These are phyloP conservation scores for Meandrina meandrites DNA, from an alignment of 92 coral and sea anemone genomes.

Conservation along the genomic window DNA sequence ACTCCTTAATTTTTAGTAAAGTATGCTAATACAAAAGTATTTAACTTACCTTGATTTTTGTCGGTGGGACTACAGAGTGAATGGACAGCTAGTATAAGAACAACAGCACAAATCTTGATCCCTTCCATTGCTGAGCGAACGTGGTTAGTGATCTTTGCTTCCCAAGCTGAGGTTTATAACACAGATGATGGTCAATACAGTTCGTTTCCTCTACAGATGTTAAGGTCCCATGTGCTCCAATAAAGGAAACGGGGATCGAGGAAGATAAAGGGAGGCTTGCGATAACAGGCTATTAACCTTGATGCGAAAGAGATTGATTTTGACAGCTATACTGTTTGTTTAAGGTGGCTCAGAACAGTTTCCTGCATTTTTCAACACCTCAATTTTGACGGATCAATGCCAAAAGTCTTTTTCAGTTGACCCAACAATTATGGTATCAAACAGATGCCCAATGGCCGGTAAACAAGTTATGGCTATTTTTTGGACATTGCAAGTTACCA, in stretches of 20 bases:
- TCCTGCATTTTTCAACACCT: too few relatives aligned
- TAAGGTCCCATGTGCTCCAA: constrained; percentile 22
- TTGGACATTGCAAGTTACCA: too few relatives aligned
- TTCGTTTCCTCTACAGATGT: constrained; percentile 37
- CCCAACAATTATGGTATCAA: too few relatives aligned
- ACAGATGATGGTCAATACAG: neutral
- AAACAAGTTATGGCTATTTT: too few relatives aligned
- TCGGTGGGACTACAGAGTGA: constrained; percentile 13
- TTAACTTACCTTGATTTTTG: neutral
- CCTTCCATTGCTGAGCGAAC: constrained; percentile 9
- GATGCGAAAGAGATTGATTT: constrained; percentile 9
- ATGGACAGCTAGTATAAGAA: constrained; percentile 5
- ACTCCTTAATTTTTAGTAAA: neutral
- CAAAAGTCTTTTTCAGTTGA: too few relatives aligned
- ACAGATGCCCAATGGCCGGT: too few relatives aligned
- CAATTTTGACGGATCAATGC: too few relatives aligned
- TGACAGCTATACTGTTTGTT: constrained; percentile 40
- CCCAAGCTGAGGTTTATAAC: neutral
- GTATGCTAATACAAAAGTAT: neutral
- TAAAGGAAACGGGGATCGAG: neutral
- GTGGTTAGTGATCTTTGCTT: constrained; percentile 1
- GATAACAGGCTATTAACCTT: constrained; percentile 20
- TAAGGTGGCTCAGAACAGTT: too few relatives aligned
- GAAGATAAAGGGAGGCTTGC: neutral
- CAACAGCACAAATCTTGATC: neutral